Evolutionary conservation across 2,113 vertebrate genomes (phyloP).

Genomic region (Eira barbara): DNA sequence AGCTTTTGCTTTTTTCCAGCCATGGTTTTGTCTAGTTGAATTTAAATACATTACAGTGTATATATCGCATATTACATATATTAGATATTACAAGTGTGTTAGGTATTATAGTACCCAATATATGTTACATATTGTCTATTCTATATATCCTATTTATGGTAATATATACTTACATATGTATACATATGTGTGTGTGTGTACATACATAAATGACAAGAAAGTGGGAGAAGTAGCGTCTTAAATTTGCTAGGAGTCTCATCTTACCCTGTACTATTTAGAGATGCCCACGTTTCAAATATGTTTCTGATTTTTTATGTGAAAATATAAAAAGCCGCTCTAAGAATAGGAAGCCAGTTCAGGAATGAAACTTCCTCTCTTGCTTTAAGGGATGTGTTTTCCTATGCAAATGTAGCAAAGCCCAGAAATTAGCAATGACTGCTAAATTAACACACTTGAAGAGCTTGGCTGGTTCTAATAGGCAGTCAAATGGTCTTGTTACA

Average conservation of each 20-base stretch:
- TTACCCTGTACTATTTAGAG: conserved; percentile 65
- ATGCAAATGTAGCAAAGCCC: conserved; percentile 87
- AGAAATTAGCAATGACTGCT: conserved; percentile 91
- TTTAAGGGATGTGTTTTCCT: conserved; percentile 86
- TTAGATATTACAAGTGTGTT: neutral
- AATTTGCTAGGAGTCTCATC: conserved; percentile 29
- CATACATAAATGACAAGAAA: neutral
- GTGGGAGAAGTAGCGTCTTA: neutral
- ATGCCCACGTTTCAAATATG: conserved; percentile 74
- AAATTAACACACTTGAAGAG: conserved; percentile 92
- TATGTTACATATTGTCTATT: neutral
- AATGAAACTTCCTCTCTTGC: conserved; percentile 84
- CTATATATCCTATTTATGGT: neutral
- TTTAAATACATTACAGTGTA: neutral
- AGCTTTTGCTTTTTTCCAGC: neutral
- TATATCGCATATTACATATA: neutral
- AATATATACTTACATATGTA: neutral
- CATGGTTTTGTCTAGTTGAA: neutral
- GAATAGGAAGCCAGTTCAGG: conserved; percentile 78
- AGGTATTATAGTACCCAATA: neutral
- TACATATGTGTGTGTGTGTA: neutral
- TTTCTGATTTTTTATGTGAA: conserved; percentile 73
- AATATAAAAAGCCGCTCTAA: conserved; percentile 76
- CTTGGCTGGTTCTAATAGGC: conserved; percentile 90
- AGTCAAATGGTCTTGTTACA: conserved; percentile 92